Evolutionary conservation across 2,797 vertebrate genomes (phyloP).

Genomic region (Pangasius djambal): DNA sequence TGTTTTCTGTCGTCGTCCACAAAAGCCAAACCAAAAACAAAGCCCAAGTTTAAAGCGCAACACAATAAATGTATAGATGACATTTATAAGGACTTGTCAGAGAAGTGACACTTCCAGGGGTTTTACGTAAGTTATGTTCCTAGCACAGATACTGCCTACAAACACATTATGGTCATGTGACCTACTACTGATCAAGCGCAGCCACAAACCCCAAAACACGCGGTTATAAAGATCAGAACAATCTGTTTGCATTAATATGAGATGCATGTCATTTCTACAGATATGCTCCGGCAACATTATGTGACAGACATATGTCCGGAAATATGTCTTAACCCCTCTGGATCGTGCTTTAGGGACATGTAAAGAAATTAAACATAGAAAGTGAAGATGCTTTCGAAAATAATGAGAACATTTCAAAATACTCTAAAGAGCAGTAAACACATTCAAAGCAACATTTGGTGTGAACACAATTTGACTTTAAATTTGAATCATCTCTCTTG

Average conservation of each 20-base stretch:
- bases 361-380: background rate
- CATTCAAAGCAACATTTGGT: background rate
- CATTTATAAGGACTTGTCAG: background rate
- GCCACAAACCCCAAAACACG: background rate
- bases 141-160: background rate
- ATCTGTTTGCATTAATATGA: background rate
- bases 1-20: background rate
- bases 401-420: background rate
- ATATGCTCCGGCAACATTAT: background rate
- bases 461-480: background rate
- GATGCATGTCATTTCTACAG: background rate
- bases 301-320: background rate
- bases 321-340: background rate
- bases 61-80: background rate
- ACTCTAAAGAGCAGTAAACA: background rate
- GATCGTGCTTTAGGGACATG: background rate
- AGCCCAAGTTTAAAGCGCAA: background rate
- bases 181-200: background rate
- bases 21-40: background rate
- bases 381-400: background rate
- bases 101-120: background rate
- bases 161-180: conserved; percentile 14
- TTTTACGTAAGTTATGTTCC: background rate
- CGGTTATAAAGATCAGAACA: background rate
- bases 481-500: background rate